phyloP scores from a whole-genome alignment of 2,888 invertebrate genomes.

The Cryptus armator region DNA sequence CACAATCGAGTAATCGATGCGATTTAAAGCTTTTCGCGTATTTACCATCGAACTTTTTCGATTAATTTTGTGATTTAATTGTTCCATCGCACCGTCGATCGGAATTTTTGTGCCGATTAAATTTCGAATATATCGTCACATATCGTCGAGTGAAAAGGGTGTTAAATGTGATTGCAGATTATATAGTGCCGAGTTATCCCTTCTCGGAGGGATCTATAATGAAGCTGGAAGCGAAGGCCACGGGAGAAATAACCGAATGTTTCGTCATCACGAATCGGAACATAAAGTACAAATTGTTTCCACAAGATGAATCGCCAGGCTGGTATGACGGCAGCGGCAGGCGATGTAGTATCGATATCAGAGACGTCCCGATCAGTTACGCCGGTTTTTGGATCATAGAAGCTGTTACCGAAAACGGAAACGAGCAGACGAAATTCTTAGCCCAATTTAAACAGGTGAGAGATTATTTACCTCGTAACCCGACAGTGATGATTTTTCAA shows the following conservation, averaged over 20 bases:
- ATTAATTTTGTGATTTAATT: background rate
- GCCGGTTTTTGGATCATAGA: background rate
- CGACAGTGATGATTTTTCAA: no score
- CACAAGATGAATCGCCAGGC: background rate
- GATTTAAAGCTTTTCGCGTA: conserved; percentile 74
- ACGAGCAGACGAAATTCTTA: background rate
- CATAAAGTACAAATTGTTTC: background rate
- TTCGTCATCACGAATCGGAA: background rate
- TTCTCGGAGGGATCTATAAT: background rate
- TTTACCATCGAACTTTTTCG: conserved; percentile 66
- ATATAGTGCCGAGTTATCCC: background rate
- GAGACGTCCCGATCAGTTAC: background rate
- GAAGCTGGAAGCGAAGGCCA: background rate
- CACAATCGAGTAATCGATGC: conserved; percentile 34
- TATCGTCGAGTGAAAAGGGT: conserved; percentile 35
- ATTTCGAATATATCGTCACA: background rate
- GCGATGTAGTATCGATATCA: background rate
- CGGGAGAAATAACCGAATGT: background rate
- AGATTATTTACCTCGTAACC: background rate
- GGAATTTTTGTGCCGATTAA: background rate
- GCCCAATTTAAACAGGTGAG: background rate
- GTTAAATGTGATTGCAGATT: conserved; percentile 45
- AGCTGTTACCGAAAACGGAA: background rate
- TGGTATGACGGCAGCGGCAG: background rate
- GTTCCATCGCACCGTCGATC: background rate